Evolutionary conservation across 2,888 invertebrate species (phyloP), one percentile per base, ranked within the genome.

Genomic region (Auanema sp.): DNA sequence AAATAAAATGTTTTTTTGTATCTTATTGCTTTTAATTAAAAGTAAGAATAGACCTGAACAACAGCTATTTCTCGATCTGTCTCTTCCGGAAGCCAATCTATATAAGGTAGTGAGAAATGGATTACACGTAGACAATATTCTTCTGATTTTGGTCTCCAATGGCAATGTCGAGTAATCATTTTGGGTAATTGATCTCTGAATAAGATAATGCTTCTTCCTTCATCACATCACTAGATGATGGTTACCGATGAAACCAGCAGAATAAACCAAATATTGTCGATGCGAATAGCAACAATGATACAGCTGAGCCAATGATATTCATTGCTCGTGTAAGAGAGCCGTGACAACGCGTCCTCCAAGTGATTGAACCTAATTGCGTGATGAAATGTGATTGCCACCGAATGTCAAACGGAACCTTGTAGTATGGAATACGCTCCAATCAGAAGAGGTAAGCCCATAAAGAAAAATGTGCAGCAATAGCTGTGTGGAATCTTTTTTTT

Each of bases 391-490:
- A 33, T 33, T 33, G 8, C n/a, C n/a, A n/a, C n/a, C 16, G 8
- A 25, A 18, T n/a, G n/a, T 55, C 55, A 33, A 14, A 16, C 43
- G 18, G 10, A 49, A 65, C 72, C 72, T 62, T 76, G 76, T 1
- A 71, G 43, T 5, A 74, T 49, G 2, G 69, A 66, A 40, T 66
- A 74, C 2, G 66, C 1, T 8, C 74, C 76, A 14, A 69, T 66
- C 10, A 68, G 60, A 6, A 69, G 54, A 6, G 76, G 76, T 0
- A 76, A 57, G 24, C 65, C 65, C 11, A 71, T 57, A 49, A 74
- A 76, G 66, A 72, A 74, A 65, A 72, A 75, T 11, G 74, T 69
- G 60, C 76, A 76, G 44, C 76, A 76, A 54, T 64, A 75, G 6
- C 69, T 65, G 54, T 25, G 50, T 3, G 49, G 14, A 44, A 53